Base-by-base conservation (phyloP, 1,140 invertebrate genomes). In the Berghia stephanieae region DNA sequence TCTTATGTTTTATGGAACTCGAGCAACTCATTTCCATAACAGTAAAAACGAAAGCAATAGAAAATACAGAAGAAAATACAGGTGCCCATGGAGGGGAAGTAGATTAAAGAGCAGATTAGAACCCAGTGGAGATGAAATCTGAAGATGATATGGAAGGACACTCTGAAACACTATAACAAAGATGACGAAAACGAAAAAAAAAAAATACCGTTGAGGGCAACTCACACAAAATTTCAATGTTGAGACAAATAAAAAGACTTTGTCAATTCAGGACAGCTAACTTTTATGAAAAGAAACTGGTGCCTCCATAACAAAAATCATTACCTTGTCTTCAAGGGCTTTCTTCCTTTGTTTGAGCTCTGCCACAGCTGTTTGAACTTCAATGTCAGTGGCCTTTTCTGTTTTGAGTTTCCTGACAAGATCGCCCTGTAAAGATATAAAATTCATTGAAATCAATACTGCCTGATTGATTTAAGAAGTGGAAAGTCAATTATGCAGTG, bases 321-420 rank as follows among this genome's bases (percentile, higher is more conserved):
- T 63, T 80, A 91, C 90, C 84, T 96, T 98, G 67, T 98, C 96
- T 90, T 99, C 97, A 5, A 99, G 89, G 21, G 94, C 81, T 87
- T 98, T 98, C 86, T 99, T 99, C 21, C 96, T 91, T 0, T 92
- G 88, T 88, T 98, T 99, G 38, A 99, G 90, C 86, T 99, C 97
- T 49, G 94, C 94, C 0, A 99, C 96, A 42, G 97, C 97, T 89
- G 94, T 95, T 87, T 98, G 98, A 0, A 99, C 87, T 86, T 98
- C 96, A 67, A 98, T 90, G 88, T 97, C 96, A 42, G 95, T 92
- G 10, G 96, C 97, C 75, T 94, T 94, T 79, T 93, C 91, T 73
- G 93, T 91, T 90, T 99, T 99, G 1, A 99, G 88, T 82, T 94
- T 92, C 36, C 96, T 89, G 0, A 99, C 95, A 73, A 96, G 84